These are phyloP conservation scores for Erpobdella octoculata DNA, from an alignment of 2,888 invertebrate genomes.

Conservation along the genomic window DNA sequence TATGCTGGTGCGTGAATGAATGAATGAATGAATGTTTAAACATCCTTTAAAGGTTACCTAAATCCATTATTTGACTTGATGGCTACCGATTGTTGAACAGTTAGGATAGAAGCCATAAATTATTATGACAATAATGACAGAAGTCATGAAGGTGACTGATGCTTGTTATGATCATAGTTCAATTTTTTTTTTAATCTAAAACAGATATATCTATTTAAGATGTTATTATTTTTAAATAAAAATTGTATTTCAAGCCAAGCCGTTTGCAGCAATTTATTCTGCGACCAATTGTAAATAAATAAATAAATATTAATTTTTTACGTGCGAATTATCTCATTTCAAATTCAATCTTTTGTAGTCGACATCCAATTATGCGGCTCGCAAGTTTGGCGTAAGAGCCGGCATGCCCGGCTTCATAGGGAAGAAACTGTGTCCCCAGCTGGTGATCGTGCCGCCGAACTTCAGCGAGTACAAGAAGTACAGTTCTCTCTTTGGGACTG, in stretches of 20 bases:
- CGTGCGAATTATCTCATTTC: background rate
- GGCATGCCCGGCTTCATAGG: slow-evolving; percentile 62
- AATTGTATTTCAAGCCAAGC: background rate
- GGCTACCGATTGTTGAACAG: too few species aligned
- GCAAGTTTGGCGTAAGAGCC: slow-evolving; percentile 59
- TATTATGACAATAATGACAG: too few species aligned
- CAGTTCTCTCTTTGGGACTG: slow-evolving; percentile 49
- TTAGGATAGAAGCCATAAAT: too few species aligned
- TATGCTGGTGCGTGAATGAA: slow-evolving; percentile 55
- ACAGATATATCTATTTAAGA: too few species aligned
- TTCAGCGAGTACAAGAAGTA: slow-evolving; percentile 55
- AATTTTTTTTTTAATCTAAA: too few species aligned
- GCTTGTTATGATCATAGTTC: too few species aligned
- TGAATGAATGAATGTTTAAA: too few species aligned
- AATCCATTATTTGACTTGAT: too few species aligned
- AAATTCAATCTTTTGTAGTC: slow-evolving; percentile 48
- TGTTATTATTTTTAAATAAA: too few species aligned
- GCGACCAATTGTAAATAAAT: background rate
- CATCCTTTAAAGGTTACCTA: too few species aligned
- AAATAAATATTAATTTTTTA: too few species aligned
- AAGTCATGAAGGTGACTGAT: too few species aligned
- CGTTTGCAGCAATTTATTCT: background rate
- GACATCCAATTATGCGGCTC: slow-evolving; percentile 59
- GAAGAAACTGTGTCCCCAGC: slow-evolving; percentile 57
- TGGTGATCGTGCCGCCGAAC: slow-evolving; percentile 56